A percentile compares a stretch with the other conserved stretches of the same genome.
These are phyloP conservation scores for Oriolus oriolus DNA, from an alignment of 2,113 vertebrate species.

Conservation along the genomic window DNA sequence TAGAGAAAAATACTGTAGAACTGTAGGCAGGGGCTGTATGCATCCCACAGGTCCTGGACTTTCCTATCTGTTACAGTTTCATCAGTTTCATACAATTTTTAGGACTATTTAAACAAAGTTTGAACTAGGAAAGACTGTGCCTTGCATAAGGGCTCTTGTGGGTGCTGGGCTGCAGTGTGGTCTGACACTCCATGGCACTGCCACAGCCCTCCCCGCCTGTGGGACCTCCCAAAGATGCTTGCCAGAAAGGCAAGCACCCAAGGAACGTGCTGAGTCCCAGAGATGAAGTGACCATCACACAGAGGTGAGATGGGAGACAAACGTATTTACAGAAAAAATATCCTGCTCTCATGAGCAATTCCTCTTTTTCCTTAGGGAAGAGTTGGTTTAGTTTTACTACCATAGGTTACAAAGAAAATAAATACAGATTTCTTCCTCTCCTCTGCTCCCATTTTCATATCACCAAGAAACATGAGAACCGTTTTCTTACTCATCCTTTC, in stretches of 20 bases:
- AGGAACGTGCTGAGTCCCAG: not conserved
- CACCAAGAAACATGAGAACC: not conserved
- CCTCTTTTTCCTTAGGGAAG: not conserved
- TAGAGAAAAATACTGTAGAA: not conserved
- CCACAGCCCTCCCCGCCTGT: rapidly evolving
- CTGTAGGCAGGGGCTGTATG: not conserved
- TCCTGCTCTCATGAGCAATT: not conserved
- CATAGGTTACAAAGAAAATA: not conserved
- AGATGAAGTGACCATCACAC: not conserved
- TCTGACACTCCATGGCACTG: too few species aligned
- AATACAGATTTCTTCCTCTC: not conserved
- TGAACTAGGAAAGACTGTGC: not conserved
- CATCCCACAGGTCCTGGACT: not conserved
- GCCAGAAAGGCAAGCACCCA: not conserved
- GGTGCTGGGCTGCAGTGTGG: not conserved
- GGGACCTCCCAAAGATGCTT: not conserved
- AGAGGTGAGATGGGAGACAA: not conserved
- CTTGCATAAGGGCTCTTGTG: not conserved
- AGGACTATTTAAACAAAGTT: not conserved
- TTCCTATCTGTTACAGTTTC: not conserved
- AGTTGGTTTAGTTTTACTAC: not conserved
- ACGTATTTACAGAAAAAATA: not conserved
- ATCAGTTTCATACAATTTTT: not conserved
- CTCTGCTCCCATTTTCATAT: not conserved
- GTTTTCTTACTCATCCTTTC: not conserved